Evolutionary conservation across 2,113 vertebrate species (phyloP).

Genomic region (Zonotrichia leucophrys): DNA sequence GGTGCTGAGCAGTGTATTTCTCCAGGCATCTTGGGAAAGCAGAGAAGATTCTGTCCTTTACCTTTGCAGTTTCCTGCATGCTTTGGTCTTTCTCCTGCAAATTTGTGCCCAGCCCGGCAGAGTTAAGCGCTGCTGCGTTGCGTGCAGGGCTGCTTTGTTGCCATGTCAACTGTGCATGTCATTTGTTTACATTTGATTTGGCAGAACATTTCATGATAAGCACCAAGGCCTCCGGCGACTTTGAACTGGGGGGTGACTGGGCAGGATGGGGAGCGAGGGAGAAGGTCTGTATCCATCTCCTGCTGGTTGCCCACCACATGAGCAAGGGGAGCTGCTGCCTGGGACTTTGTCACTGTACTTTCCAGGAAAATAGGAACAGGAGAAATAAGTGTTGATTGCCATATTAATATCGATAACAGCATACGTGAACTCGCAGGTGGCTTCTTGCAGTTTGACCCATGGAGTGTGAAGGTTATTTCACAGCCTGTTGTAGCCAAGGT

Average conservation of each 20-base stretch:
- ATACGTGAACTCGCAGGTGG: not conserved
- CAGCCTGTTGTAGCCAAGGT: not conserved
- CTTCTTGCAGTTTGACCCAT: not conserved
- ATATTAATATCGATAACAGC: not conserved
- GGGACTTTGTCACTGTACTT: not conserved
- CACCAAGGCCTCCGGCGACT: conserved; percentile 67
- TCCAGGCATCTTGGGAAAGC: not conserved
- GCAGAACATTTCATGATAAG: conserved; percentile 71
- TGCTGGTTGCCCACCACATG: not conserved
- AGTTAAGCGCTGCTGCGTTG: conserved; percentile 46
- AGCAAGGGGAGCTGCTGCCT: not conserved
- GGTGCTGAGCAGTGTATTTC: not conserved
- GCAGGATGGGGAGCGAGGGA: not conserved
- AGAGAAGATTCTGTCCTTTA: not conserved
- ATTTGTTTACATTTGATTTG: conserved; percentile 75
- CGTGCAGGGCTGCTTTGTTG: conserved; percentile 67
- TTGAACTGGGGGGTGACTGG: conserved; percentile 34
- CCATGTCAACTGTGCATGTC: conserved; percentile 75
- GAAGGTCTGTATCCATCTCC: not conserved
- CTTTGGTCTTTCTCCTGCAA: conserved; percentile 8
- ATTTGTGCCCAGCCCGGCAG: conserved; percentile 49
- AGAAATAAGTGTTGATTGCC: not conserved
- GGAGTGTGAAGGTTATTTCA: conserved; percentile 17
- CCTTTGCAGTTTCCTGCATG: not conserved
- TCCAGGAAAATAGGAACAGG: not conserved